These are phyloP conservation scores for Nemurella pictetii DNA, from an alignment of 2,888 invertebrate species.

Conservation along the genomic window DNA sequence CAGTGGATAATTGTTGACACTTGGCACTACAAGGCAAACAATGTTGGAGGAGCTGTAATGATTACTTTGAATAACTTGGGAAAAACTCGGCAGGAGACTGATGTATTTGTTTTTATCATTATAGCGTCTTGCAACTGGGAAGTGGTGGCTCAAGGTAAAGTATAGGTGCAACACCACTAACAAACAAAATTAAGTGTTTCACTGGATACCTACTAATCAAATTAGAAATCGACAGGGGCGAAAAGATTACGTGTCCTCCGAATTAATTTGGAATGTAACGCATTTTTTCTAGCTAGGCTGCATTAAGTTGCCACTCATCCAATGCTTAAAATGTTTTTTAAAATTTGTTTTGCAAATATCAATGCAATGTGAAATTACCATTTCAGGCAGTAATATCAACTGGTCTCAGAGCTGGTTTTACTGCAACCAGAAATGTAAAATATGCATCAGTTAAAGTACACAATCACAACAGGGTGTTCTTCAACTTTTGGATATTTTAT, in stretches of 20 bases:
- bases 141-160: conserved; percentile 66
- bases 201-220: conserved; percentile 5
- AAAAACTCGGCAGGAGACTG: conserved; percentile 38
- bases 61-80: neutral
- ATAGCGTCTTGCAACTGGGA: conserved; percentile 64
- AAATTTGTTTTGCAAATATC: neutral
- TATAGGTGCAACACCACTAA: conserved; percentile 45
- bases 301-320: neutral
- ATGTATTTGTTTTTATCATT: conserved; percentile 52
- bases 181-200: conserved; percentile 35
- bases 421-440: too few relatives aligned
- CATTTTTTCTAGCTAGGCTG: neutral
- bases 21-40: neutral
- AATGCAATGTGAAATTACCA: too few relatives aligned
- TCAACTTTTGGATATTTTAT: too few relatives aligned
- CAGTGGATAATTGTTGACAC: neutral
- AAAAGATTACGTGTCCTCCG: neutral
- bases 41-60: too few relatives aligned
- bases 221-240: neutral
- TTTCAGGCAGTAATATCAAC: too few relatives aligned
- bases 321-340: neutral
- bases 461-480: too few relatives aligned
- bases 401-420: too few relatives aligned
- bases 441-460: too few relatives aligned
- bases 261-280: neutral